Conservation (phyloP, 2,797 vertebrate genomes). For the Malacoraja senta region DNA sequence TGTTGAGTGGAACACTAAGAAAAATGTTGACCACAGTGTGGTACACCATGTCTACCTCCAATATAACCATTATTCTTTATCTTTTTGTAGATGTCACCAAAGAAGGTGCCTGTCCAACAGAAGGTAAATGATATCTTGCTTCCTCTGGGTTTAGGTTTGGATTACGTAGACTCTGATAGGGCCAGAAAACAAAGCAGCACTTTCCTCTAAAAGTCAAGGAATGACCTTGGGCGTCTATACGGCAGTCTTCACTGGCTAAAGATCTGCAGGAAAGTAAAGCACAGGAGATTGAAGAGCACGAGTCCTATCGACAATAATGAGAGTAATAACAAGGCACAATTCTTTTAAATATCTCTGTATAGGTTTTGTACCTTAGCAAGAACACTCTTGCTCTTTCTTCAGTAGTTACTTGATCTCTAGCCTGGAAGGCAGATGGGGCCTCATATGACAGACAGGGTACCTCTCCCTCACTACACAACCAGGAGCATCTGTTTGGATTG, state of each 20-base stretch:
- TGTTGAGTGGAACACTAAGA: background rate
- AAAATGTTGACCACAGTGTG: background rate
- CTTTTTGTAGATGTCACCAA: conserved; percentile 79
- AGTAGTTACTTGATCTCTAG: background rate
- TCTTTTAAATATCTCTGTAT: background rate
- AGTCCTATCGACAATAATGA: background rate
- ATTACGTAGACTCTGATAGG: background rate
- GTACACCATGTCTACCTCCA: background rate
- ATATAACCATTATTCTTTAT: background rate
- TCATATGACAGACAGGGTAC: background rate
- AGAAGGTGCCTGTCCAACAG: conserved; percentile 78
- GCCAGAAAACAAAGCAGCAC: too few species aligned
- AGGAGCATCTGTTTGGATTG: background rate
- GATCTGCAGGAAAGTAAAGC: too few species aligned
- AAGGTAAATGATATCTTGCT: conserved; percentile 69
- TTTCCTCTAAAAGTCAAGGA: background rate
- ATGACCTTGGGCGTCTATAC: background rate
- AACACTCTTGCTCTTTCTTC: background rate
- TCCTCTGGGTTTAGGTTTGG: background rate
- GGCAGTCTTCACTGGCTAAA: background rate
- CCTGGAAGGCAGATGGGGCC: background rate
- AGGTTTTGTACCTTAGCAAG: background rate
- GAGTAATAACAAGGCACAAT: background rate
- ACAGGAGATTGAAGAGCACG: background rate
- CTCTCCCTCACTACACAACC: background rate